These are phyloP conservation scores for Psittacula derbiana DNA, from an alignment of 2,797 vertebrate genomes.

Conservation along the genomic window DNA sequence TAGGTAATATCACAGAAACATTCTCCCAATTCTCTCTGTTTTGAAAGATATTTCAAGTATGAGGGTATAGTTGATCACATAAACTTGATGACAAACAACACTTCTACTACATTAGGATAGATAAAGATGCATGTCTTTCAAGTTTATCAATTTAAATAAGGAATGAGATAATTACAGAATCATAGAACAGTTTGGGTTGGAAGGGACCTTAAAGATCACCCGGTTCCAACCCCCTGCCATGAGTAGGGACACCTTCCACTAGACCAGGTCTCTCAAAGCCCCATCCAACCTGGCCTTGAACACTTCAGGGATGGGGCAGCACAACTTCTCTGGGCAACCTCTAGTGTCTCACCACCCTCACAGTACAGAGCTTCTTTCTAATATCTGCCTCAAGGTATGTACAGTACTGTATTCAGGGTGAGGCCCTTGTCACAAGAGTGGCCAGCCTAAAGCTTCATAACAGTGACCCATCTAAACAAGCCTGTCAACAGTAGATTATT, in stretches of 20 bases:
- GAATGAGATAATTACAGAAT: background rate
- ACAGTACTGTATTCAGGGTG: background rate
- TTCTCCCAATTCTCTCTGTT: background rate
- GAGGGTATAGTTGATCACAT: background rate
- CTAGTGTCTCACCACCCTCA: background rate
- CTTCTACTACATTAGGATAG: background rate
- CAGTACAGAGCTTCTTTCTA: background rate
- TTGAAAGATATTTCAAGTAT: background rate
- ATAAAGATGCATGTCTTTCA: background rate
- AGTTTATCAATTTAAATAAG: background rate
- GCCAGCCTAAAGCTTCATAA: background rate
- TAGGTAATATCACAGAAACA: background rate
- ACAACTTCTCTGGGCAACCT: background rate
- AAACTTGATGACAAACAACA: background rate
- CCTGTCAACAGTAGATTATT: background rate
- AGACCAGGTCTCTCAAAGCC: background rate
- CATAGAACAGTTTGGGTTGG: background rate
- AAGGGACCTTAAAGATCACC: background rate
- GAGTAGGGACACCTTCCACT: background rate
- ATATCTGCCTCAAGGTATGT: background rate
- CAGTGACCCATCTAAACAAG: background rate
- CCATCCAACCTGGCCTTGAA: background rate
- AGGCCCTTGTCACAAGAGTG: background rate
- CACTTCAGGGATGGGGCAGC: background rate
- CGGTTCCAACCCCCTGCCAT: background rate